A percentile compares a stretch with the other conserved stretches of the same genome.
Evolutionary conservation across 2,113 vertebrate genomes (phyloP).

Genomic region (Nycticorax nycticorax): DNA sequence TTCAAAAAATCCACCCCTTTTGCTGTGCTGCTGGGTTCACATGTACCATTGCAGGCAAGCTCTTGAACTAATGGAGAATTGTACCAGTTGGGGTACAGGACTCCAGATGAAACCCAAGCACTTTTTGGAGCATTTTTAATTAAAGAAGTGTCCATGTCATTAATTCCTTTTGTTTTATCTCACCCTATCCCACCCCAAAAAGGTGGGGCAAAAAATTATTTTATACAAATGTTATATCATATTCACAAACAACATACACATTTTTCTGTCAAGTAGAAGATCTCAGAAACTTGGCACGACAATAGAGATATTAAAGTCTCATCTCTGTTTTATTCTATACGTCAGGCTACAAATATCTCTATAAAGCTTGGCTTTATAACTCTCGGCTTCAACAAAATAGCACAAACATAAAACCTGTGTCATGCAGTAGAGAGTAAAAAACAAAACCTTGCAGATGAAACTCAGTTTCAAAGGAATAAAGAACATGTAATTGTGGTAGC

Average conservation of each 20-base stretch:
- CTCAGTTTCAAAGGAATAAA: neutral
- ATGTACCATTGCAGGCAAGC: neutral
- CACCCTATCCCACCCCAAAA: neutral
- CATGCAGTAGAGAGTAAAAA: neutral
- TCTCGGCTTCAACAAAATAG: neutral
- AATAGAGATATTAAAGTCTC: neutral
- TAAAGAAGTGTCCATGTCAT: neutral
- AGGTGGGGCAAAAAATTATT: neutral
- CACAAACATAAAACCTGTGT: rapidly evolving
- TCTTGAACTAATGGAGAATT: neutral
- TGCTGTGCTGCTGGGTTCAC: neutral
- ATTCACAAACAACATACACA: neutral
- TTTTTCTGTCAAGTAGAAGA: neutral
- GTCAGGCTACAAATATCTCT: neutral
- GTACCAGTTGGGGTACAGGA: neutral
- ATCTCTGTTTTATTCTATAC: neutral
- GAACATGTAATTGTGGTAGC: neutral
- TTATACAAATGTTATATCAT: rapidly evolving
- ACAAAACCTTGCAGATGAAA: neutral
- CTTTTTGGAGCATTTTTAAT: neutral
- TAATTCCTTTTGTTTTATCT: neutral
- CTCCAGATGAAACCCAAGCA: neutral
- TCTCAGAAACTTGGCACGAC: neutral
- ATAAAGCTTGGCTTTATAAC: neutral
- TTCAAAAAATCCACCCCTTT: neutral